Base-by-base conservation (phyloP, 2,797 vertebrate genomes). In the Lagodon rhomboides region DNA sequence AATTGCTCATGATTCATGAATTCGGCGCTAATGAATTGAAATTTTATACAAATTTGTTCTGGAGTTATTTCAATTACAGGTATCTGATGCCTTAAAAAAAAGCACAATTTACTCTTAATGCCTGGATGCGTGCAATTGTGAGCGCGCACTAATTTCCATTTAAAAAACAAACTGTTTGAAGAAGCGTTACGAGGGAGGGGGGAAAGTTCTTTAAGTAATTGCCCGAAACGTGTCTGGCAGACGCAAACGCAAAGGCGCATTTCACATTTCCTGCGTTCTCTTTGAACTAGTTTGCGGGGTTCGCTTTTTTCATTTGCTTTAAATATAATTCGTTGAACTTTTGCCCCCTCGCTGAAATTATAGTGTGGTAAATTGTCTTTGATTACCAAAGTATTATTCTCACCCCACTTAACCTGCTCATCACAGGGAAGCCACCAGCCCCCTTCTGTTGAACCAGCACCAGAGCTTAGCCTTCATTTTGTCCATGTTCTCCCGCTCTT, bases 321-420 rank as follows among this genome's bases (percentile, higher is more conserved):
- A 79, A 88, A 82, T 83, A 79, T 79, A 92, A 89, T 90, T 73
- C 84, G 81, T 61, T 87, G 83, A 89, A 92, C 91, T 89, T 88
- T 87, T 90, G 86, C 85, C 79, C 80, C 86, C 79, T 68, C n/a
- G n/a, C 79, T 83, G 80, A 91, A 93, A 92, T 89, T 85, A 89
- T 78, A 78, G 85, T 83, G 83, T 86, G 74, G 73, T 90, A 92
- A 92, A 92, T 92, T 91, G 87, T 87, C 85, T 91, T 85, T 93
- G 90, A 92, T 92, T 93, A 92, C 82, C 68, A 87, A 92, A 90
- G 90, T 91, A 92, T 92, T 93, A 91, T 91, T 93, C 92, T 93
- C 90, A 93, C 90, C 90, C 86, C 90, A 91, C 87, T 94, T 94
- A 94, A 92, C 87, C 90, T 81, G 73, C 69, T 91, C 88, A 89